phyloP scores from a whole-genome alignment of 2,113 vertebrate genomes.

The Murina feae region DNA sequence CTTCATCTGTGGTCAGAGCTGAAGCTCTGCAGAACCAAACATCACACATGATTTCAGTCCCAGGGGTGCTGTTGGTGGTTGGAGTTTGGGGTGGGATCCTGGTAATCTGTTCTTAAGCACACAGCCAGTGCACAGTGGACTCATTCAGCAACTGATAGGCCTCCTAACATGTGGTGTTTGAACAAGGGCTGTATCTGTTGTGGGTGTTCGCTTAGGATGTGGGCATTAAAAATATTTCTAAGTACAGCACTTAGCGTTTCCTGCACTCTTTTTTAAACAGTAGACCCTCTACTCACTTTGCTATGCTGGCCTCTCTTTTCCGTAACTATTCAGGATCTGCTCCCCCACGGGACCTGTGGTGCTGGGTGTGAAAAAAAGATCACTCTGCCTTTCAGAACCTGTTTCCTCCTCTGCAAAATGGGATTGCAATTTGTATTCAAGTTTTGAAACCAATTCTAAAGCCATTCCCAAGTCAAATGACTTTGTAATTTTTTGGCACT shows the following conservation, averaged over 20 bases:
- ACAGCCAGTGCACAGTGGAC: conserved; percentile 55
- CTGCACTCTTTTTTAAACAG: conserved; percentile 56
- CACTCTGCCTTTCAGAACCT: background rate
- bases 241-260: conserved; percentile 54
- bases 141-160: conserved; percentile 70
- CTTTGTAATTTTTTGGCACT: background rate
- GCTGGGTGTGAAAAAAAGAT: background rate
- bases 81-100: conserved; percentile 68
- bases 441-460: background rate
- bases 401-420: conserved; percentile 1
- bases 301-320: background rate
- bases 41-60: conserved; percentile 33
- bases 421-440: background rate
- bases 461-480: background rate
- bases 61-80: conserved; percentile 69
- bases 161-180: conserved; percentile 69
- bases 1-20: conserved; percentile 32
- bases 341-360: background rate
- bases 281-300: background rate
- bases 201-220: conserved; percentile 65
- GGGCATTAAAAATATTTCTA: conserved; percentile 68
- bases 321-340: background rate
- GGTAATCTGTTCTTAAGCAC: conserved; percentile 64
- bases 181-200: conserved; percentile 67
- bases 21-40: conserved; percentile 11